A percentile compares a stretch with the other conserved stretches of the same genome.
phyloP scores from a whole-genome alignment of 64 coral and sea anemone genomes.

The Montipora sp. region DNA sequence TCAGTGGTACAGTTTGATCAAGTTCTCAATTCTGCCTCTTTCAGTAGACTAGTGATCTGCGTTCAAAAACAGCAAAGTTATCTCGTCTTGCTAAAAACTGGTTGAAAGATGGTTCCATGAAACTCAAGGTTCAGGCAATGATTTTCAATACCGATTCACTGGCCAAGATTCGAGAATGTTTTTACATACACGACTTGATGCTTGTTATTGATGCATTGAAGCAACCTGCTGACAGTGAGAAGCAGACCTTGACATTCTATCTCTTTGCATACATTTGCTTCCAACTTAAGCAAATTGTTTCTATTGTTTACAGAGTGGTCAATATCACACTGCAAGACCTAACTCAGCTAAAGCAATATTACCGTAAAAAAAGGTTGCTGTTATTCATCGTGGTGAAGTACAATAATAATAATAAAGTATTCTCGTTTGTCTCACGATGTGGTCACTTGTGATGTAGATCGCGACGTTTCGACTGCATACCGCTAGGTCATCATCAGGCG shows the following conservation, averaged over 20 bases:
- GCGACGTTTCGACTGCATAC: too few species aligned
- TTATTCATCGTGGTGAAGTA: too few species aligned
- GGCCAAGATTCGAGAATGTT: constrained; percentile 80
- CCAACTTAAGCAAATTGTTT: constrained; percentile 14
- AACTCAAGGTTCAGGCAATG: constrained; percentile 10
- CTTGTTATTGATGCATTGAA: constrained; percentile 60
- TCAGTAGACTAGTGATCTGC: constrained; percentile 8
- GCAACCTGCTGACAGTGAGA: constrained; percentile 27
- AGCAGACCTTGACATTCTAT: constrained; percentile 28
- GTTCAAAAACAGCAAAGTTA: too few species aligned
- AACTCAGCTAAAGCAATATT: too few species aligned
- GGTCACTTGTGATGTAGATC: too few species aligned
- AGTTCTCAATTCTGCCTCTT: constrained; percentile 40
- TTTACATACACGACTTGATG: constrained; percentile 84
- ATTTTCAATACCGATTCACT: constrained; percentile 80
- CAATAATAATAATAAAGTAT: too few species aligned
- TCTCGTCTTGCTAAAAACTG: constrained; percentile 60
- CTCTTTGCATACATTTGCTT: constrained; percentile 12
- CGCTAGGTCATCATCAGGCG: too few species aligned
- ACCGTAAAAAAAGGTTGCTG: too few species aligned
- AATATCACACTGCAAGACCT: background rate
- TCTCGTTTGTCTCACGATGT: too few species aligned
- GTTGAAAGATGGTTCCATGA: constrained; percentile 74
- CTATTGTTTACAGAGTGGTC: constrained; percentile 30
- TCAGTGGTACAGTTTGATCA: constrained; percentile 9